Percentiles rank a stretch among this genome's conserved stretches.
These are phyloP conservation scores for Bagarius yarrelli DNA, from an alignment of 2,113 vertebrate genomes.

Conservation along the genomic window DNA sequence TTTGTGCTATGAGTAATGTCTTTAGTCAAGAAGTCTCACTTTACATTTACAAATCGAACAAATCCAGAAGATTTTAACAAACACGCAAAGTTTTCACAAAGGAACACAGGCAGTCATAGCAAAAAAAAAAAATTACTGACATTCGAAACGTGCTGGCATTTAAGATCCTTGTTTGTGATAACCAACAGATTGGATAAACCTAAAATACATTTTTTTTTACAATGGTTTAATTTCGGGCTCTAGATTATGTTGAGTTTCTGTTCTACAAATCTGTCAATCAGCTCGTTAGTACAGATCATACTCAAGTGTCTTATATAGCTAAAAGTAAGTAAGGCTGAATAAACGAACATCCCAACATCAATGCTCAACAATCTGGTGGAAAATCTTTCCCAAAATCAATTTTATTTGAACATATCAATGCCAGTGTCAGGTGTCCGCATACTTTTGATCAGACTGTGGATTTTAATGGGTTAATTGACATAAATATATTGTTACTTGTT, in stretches of 20 bases:
- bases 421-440: not conserved
- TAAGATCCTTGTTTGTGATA: too few relatives aligned
- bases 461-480: too few relatives aligned
- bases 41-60: not conserved
- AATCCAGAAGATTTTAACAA: not conserved
- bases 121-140: too few relatives aligned
- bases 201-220: too few relatives aligned
- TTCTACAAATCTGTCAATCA: not conserved
- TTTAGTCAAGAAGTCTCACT: not conserved
- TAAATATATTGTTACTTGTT: too few relatives aligned
- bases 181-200: too few relatives aligned
- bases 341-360: not conserved
- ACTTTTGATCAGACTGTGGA: too few relatives aligned
- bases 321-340: not conserved
- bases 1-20: not conserved
- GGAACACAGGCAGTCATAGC: too few relatives aligned
- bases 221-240: too few relatives aligned
- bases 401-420: not conserved
- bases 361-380: not conserved
- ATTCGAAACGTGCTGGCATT: too few relatives aligned
- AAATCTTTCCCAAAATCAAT: not conserved
- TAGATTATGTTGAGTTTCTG: not conserved
- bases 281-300: not conserved
- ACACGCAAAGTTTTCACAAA: too few relatives aligned
- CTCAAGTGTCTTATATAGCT: not conserved